Conservation (phyloP, 2,888 invertebrate species). For the Caenorhabditis becei region DNA sequence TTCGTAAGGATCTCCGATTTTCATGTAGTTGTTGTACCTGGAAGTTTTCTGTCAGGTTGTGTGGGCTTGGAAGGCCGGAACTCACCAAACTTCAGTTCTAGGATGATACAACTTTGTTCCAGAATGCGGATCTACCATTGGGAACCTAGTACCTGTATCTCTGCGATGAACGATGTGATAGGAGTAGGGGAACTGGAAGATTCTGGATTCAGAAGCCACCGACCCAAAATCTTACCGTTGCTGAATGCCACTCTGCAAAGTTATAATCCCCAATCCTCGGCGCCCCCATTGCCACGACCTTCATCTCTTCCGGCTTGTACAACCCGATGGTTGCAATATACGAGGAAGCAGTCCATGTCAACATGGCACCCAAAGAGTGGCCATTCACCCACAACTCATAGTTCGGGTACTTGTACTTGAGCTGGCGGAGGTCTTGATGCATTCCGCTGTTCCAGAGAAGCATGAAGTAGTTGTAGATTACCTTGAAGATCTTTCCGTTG, state of each 20-base stretch:
- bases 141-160: conserved; percentile 1
- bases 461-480: conserved; percentile 43
- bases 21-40: conserved; percentile 54
- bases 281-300: conserved; percentile 28
- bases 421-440: conserved; percentile 24
- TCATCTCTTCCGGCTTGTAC: conserved; percentile 44
- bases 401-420: conserved; percentile 40
- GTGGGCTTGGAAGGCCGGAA: neutral
- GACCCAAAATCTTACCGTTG: conserved; percentile 20
- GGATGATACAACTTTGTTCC: conserved; percentile 28
- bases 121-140: conserved; percentile 14
- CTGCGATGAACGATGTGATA: conserved; percentile 47
- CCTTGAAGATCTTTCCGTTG: conserved; percentile 39
- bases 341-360: conserved; percentile 28
- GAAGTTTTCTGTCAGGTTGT: neutral
- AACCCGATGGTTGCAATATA: conserved; percentile 18
- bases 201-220: no score
- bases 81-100: conserved; percentile 51
- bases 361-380: conserved; percentile 44
- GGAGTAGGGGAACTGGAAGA: conserved; percentile 37
- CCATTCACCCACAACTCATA: conserved; percentile 52
- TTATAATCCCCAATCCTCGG: conserved; percentile 25
- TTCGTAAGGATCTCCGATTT: conserved; percentile 37
- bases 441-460: conserved; percentile 51
- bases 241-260: conserved; percentile 41